These are phyloP conservation scores for Galerucella pusilla DNA, from an alignment of 2,888 invertebrate species.

Conservation along the genomic window DNA sequence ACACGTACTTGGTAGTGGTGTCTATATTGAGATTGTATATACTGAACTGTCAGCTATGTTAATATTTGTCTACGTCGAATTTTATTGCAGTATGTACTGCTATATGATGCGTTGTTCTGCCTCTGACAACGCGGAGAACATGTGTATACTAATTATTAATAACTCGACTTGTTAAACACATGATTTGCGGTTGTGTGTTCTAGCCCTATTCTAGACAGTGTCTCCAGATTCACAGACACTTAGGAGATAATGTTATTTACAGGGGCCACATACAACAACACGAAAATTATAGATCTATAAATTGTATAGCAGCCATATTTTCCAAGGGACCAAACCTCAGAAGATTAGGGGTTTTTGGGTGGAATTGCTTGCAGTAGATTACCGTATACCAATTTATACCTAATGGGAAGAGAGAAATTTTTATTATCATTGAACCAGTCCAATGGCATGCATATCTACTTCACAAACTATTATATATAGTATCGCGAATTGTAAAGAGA, in stretches of 20 bases:
- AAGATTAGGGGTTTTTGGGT: too few relatives aligned
- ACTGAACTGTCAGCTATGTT: constrained; percentile 38
- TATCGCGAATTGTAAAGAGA: too few relatives aligned
- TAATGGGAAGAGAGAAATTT: too few relatives aligned
- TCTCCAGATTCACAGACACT: constrained; percentile 9
- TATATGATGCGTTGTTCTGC: constrained; percentile 38
- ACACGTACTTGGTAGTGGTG: constrained; percentile 21
- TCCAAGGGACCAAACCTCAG: too few relatives aligned
- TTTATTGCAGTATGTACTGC: constrained; percentile 44
- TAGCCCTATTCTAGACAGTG: constrained; percentile 22
- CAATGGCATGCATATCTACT: too few relatives aligned
- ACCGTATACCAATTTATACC: too few relatives aligned
- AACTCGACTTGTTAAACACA: constrained; percentile 45
- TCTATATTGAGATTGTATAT: constrained; percentile 30
- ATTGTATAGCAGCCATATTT: too few relatives aligned
- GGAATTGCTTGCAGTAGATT: too few relatives aligned
- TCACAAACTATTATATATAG: too few relatives aligned
- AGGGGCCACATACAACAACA: too few relatives aligned
- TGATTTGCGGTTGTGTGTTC: constrained; percentile 40
- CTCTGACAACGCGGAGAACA: constrained; percentile 41
- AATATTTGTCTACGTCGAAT: constrained; percentile 42
- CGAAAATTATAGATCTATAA: too few relatives aligned
- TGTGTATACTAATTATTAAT: constrained; percentile 45
- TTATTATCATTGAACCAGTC: too few relatives aligned
- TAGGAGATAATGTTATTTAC: neutral